Percentiles rank a stretch among this genome's conserved stretches.
phyloP scores from a whole-genome alignment of 2,113 vertebrate genomes.

The Canis aureus region DNA sequence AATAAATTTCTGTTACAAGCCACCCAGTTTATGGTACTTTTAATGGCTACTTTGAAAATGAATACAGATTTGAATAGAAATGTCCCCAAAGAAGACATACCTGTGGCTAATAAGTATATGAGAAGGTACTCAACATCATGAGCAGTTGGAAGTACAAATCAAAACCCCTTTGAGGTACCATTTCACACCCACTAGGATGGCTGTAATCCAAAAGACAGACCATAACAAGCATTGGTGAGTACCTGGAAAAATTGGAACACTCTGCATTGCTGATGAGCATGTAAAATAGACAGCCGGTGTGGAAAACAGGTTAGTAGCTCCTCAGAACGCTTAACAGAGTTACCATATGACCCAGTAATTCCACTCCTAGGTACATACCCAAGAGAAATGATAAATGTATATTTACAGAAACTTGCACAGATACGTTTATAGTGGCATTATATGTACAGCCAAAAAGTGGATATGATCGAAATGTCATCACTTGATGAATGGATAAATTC shows the following conservation, averaged over 20 bases:
- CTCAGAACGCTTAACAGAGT: background rate
- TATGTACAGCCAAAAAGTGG: background rate
- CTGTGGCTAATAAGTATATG: background rate
- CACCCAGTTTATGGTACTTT: background rate
- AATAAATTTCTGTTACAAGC: background rate
- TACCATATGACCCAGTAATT: background rate
- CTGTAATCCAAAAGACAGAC: background rate
- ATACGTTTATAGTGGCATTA: background rate
- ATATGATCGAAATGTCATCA: background rate
- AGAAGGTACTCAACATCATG: background rate
- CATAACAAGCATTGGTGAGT: background rate
- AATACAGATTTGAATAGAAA: background rate
- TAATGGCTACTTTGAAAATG: background rate
- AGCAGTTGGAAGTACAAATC: background rate
- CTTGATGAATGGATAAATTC: background rate
- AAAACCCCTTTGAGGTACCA: background rate
- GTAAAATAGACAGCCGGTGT: background rate
- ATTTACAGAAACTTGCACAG: background rate
- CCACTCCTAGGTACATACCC: background rate
- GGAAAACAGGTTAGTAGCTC: background rate
- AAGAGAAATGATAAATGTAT: background rate
- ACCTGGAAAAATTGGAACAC: background rate
- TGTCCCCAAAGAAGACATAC: background rate
- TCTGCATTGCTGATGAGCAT: background rate
- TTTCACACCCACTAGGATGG: background rate